A percentile compares a stretch with the other conserved stretches of the same genome.
These are phyloP conservation scores for Solenopsis invicta DNA, from an alignment of 1,140 invertebrate genomes.

Conservation along the genomic window DNA sequence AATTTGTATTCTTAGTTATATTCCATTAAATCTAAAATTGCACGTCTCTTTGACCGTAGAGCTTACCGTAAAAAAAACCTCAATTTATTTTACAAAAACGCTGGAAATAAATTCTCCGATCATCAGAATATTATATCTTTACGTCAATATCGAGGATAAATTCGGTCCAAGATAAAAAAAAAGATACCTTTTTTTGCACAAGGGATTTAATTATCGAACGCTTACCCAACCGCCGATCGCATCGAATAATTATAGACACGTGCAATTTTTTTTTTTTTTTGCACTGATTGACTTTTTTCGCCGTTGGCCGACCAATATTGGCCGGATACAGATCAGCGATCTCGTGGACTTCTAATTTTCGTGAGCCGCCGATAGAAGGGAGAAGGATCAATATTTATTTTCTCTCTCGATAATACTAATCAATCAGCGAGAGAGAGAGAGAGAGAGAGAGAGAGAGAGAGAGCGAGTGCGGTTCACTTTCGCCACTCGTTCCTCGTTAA, in stretches of 20 bases:
- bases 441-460: too few relatives aligned
- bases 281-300: background rate
- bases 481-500: constrained; percentile 27
- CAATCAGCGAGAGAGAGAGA: background rate
- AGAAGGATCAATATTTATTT: constrained; percentile 55
- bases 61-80: background rate
- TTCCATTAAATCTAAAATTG: constrained; percentile 5
- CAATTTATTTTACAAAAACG: background rate
- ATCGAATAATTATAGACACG: background rate
- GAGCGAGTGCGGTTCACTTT: constrained; percentile 11
- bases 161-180: background rate
- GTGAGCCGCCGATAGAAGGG: background rate
- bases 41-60: background rate
- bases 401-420: constrained; percentile 31
- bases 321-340: background rate
- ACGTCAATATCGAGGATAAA: constrained; percentile 3
- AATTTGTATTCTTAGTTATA: constrained; percentile 11
- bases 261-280: constrained; percentile 19
- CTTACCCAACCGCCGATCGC: background rate
- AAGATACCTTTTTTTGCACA: background rate
- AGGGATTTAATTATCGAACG: constrained; percentile 18
- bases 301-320: background rate
- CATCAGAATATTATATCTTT: background rate
- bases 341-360: constrained; percentile 36
- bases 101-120: background rate